Evolutionary conservation across 2,797 vertebrate genomes (phyloP).

Genomic region (Myotis findleyi): DNA sequence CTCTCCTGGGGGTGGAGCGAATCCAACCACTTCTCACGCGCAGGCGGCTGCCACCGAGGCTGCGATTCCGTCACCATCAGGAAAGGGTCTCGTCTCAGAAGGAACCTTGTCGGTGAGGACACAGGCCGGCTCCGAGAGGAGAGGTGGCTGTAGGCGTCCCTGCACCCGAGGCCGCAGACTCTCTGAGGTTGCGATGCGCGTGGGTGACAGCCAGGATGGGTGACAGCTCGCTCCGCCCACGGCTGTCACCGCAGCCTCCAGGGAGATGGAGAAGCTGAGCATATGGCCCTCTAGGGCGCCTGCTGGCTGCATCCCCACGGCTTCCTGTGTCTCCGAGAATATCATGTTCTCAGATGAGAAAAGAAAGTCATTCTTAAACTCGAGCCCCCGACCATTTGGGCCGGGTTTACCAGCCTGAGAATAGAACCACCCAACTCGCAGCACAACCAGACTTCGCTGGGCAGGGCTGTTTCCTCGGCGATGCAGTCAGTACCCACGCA

Average conservation of each 20-base stretch:
- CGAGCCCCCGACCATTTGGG: background rate
- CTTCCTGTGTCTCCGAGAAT: constrained; percentile 63
- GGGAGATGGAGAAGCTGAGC: constrained; percentile 64
- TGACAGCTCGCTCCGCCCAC: constrained; percentile 68
- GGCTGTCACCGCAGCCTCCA: constrained; percentile 33
- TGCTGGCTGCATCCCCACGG: constrained; percentile 67
- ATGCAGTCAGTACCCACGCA: background rate
- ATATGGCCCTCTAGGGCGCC: constrained; percentile 71
- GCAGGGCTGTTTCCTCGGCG: background rate
- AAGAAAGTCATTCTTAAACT: constrained; percentile 6
- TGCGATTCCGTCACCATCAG: background rate
- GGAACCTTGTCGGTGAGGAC: background rate
- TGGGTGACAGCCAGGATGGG: no score
- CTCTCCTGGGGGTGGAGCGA: constrained; percentile 26
- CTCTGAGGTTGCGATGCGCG: constrained; percentile 24
- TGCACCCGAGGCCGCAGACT: constrained; percentile 12
- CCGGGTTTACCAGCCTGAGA: background rate
- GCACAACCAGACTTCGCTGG: background rate
- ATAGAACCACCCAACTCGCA: background rate
- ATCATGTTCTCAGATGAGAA: background rate
- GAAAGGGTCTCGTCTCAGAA: constrained; percentile 4
- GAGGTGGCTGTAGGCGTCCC: background rate
- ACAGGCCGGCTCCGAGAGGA: background rate
- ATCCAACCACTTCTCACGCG: background rate
- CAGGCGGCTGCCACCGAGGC: background rate